Conservation (phyloP, 2,888 invertebrate genomes). For the Rhingia rostrata region DNA sequence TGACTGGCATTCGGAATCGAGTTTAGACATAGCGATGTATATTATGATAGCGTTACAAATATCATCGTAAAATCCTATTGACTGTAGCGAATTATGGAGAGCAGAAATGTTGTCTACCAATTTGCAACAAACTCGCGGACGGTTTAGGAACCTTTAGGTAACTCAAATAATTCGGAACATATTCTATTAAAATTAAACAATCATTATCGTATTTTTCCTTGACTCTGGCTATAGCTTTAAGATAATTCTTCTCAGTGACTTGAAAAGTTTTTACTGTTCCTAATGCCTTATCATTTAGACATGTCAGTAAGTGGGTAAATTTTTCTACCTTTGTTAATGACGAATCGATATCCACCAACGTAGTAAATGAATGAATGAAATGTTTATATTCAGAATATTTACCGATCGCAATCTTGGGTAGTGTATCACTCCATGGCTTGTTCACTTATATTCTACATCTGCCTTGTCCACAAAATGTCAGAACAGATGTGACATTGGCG, state of each 20-base stretch:
- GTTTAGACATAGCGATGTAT: slow-evolving; percentile 26
- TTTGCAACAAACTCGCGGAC: not conserved
- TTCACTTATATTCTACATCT: too few species aligned
- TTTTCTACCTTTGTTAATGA: slow-evolving; percentile 20
- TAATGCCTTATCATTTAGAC: slow-evolving; percentile 27
- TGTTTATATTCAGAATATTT: slow-evolving; percentile 42
- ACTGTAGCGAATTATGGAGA: slow-evolving; percentile 1
- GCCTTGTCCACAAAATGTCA: too few species aligned
- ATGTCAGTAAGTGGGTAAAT: slow-evolving; percentile 35
- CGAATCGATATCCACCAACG: not conserved
- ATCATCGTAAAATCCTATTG: slow-evolving; percentile 36
- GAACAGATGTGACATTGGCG: too few species aligned
- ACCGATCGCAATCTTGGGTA: too few species aligned
- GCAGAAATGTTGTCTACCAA: slow-evolving; percentile 19
- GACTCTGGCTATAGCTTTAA: slow-evolving; percentile 13
- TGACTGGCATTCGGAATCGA: slow-evolving; percentile 16
- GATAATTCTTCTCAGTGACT: slow-evolving; percentile 29
- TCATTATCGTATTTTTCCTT: slow-evolving; percentile 47
- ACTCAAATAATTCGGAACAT: slow-evolving; percentile 10
- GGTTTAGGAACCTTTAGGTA: slow-evolving; percentile 6
- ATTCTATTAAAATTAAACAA: slow-evolving; percentile 27
- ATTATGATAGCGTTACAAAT: slow-evolving; percentile 38
- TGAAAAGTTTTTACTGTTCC: slow-evolving; percentile 13
- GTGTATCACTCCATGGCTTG: too few species aligned
- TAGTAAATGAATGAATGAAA: slow-evolving; percentile 19